Percentiles rank a stretch among this genome's conserved stretches.
phyloP scores from a whole-genome alignment of 2,888 invertebrate species.

The Phrixothrix hirtus region DNA sequence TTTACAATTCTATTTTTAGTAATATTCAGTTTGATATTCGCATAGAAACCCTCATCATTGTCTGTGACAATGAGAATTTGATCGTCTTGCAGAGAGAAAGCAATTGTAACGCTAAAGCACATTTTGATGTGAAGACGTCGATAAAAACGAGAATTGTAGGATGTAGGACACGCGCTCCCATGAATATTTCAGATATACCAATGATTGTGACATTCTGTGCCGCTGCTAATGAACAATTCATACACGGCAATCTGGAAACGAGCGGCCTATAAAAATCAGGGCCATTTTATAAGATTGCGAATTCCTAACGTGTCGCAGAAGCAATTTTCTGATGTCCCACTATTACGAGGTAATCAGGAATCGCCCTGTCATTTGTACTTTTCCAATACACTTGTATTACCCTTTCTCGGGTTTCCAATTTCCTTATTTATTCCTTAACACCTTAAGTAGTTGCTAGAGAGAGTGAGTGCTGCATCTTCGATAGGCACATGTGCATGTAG shows the following conservation, averaged over 20 bases:
- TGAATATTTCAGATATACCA: constrained; percentile 41
- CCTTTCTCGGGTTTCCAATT: constrained; percentile 29
- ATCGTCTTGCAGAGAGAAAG: constrained; percentile 11
- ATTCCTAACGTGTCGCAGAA: constrained; percentile 34
- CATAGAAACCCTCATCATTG: constrained; percentile 11
- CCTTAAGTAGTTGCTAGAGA: constrained; percentile 21
- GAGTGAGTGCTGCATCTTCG: constrained; percentile 13
- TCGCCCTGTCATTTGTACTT: constrained; percentile 29
- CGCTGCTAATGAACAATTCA: constrained; percentile 45
- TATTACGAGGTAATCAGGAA: constrained; percentile 30
- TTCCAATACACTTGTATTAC: constrained; percentile 21
- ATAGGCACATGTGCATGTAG: constrained; percentile 30
- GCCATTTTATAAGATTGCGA: constrained; percentile 31
- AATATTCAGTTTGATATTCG: not conserved
- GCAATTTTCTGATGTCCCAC: constrained; percentile 35
- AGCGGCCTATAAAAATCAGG: constrained; percentile 33
- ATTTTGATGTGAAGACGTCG: constrained; percentile 25
- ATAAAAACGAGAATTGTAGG: constrained; percentile 23
- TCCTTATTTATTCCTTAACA: constrained; percentile 25
- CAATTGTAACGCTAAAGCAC: constrained; percentile 15
- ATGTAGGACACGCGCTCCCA: constrained; percentile 33
- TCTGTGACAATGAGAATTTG: constrained; percentile 19
- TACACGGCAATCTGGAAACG: constrained; percentile 33
- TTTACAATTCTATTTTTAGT: no score
- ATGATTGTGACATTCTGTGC: constrained; percentile 28